Conservation (phyloP, 2,113 vertebrate species). For the Plectropomus leopardus region DNA sequence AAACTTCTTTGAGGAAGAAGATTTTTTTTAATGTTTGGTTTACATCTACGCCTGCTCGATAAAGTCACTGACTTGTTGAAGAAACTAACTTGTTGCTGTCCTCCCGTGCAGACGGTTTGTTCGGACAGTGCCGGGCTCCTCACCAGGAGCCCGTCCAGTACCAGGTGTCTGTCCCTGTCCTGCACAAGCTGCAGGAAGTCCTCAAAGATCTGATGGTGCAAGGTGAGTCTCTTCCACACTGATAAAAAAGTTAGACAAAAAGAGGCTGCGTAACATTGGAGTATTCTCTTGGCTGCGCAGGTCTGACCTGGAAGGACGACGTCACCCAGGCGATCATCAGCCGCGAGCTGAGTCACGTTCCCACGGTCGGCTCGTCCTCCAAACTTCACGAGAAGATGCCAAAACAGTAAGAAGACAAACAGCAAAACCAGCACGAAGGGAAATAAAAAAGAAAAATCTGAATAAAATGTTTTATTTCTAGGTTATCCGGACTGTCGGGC, state of each 20-base stretch:
- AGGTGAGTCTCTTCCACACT: slow-evolving; percentile 82
- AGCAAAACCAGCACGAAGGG: not conserved
- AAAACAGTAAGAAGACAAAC: slow-evolving; percentile 84
- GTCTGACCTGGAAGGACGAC: slow-evolving; percentile 94
- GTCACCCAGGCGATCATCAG: slow-evolving; percentile 92
- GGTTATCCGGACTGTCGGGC: slow-evolving; percentile 35
- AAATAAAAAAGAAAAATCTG: not conserved
- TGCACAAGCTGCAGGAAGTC: slow-evolving; percentile 91
- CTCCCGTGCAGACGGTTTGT: slow-evolving; percentile 90
- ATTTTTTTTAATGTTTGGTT: too few species aligned
- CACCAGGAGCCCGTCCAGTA: slow-evolving; percentile 87
- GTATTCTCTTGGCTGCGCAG: slow-evolving; percentile 73
- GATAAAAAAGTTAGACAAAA: too few species aligned
- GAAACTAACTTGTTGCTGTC: not conserved
- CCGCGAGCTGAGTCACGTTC: slow-evolving; percentile 92
- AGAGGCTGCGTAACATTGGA: slow-evolving; percentile 1
- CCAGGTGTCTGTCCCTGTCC: slow-evolving; percentile 89
- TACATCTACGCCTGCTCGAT: too few species aligned
- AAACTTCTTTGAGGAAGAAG: too few species aligned
- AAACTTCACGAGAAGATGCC: slow-evolving; percentile 55
- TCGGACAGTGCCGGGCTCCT: slow-evolving; percentile 91
- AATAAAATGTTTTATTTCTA: not conserved
- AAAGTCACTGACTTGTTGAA: too few species aligned
- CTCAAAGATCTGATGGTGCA: slow-evolving; percentile 93
- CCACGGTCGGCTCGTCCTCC: slow-evolving; percentile 75